Evolutionary conservation across 2,888 invertebrate species (phyloP).

Genomic region (Mesorhabditis sp.): DNA sequence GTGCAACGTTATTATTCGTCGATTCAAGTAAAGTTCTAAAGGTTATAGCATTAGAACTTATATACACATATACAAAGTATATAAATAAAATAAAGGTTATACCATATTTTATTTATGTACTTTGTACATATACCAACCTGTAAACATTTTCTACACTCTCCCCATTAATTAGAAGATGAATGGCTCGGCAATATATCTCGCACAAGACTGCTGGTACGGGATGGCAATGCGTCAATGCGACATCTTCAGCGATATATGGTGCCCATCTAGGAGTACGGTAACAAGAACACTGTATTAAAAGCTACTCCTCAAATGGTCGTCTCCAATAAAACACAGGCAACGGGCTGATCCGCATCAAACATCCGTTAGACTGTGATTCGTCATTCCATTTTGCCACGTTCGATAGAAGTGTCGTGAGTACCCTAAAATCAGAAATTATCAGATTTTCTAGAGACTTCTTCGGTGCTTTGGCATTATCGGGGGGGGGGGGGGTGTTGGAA

Average conservation of each 20-base stretch:
- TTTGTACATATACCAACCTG: not conserved
- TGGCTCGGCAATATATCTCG: not conserved
- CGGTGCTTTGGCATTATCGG: too few species aligned
- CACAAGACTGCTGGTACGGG: not conserved
- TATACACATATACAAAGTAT: too few species aligned
- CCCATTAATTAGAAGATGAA: not conserved
- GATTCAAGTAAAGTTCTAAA: not conserved
- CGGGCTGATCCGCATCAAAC: not conserved
- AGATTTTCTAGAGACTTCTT: too few species aligned
- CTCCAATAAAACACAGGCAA: not conserved
- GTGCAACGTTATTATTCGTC: not conserved
- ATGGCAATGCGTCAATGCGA: not conserved
- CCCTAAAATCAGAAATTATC: too few species aligned
- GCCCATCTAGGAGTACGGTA: not conserved
- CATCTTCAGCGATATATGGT: not conserved
- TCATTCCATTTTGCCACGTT: too few species aligned
- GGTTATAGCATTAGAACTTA: not conserved
- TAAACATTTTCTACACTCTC: not conserved
- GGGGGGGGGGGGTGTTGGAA: too few species aligned
- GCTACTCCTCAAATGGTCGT: not conserved
- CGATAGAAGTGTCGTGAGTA: too few species aligned
- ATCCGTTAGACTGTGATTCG: not conserved
- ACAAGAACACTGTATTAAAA: not conserved
- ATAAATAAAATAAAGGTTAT: too few species aligned
- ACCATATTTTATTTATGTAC: too few species aligned